Conservation (phyloP, 2,888 invertebrate species). For the Auanema freiburgensis region DNA sequence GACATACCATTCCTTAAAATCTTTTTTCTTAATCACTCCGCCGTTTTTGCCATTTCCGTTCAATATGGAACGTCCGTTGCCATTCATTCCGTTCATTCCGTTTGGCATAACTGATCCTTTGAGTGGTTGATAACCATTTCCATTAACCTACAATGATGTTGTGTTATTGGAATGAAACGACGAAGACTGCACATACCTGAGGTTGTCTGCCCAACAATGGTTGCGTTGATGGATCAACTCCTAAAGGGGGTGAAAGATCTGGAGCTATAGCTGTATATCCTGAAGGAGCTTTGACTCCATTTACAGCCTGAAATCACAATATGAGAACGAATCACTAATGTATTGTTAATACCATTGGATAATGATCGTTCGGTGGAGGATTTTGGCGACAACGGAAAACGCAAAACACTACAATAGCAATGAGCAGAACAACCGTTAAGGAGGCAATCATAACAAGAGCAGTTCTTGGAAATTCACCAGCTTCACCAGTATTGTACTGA, state of each 20-base stretch:
- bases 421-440: slow-evolving; percentile 49
- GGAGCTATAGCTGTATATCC: slow-evolving; percentile 60
- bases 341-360: slow-evolving; percentile 41
- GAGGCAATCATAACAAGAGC: slow-evolving; percentile 52
- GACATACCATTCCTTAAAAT: slow-evolving; percentile 63
- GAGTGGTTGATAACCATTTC: slow-evolving; percentile 54
- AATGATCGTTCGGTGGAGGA: slow-evolving; percentile 44
- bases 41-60: slow-evolving; percentile 37
- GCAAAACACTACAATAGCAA: slow-evolving; percentile 53
- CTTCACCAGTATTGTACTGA: slow-evolving; percentile 18
- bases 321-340: background rate
- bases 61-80: slow-evolving; percentile 30
- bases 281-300: slow-evolving; percentile 31
- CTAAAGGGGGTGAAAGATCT: slow-evolving; percentile 56
- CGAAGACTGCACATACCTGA: slow-evolving; percentile 25
- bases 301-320: slow-evolving; percentile 9
- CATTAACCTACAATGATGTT: slow-evolving; percentile 36
- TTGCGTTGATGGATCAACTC: slow-evolving; percentile 39
- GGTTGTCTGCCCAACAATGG: slow-evolving; percentile 36
- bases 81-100: slow-evolving; percentile 33
- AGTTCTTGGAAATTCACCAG: slow-evolving; percentile 51
- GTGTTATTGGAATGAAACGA: background rate
- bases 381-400: slow-evolving; percentile 55
- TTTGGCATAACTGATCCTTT: slow-evolving; percentile 49
- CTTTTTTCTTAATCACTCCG: slow-evolving; percentile 51